Evolutionary conservation across 2,888 invertebrate species (phyloP).

Genomic region (Pegoplata infirma): DNA sequence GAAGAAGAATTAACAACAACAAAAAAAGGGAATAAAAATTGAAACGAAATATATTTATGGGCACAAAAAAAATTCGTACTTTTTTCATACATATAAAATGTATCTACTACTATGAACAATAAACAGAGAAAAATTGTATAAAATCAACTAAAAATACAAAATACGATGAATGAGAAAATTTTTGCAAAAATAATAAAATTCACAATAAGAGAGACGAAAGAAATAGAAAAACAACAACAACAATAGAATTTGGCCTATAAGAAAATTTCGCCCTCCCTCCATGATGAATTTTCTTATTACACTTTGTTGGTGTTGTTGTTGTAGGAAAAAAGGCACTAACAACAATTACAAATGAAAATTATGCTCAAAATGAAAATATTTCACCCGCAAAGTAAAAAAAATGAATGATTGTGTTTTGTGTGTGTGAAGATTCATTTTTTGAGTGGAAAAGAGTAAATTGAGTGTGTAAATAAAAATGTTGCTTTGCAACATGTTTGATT

Average conservation of each 20-base stretch:
- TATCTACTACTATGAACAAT: conserved; percentile 14
- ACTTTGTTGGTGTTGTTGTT: not conserved
- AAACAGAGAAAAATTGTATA: not conserved
- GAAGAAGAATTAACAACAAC: conserved; percentile 19
- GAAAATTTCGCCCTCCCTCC: conserved; percentile 74
- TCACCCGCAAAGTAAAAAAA: conserved; percentile 42
- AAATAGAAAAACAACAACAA: conserved; percentile 9
- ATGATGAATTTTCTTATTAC: conserved; percentile 71
- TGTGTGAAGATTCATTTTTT: not conserved
- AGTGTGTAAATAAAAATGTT: conserved; percentile 7
- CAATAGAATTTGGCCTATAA: conserved; percentile 70
- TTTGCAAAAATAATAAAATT: too few species aligned
- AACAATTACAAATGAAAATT: conserved; percentile 14
- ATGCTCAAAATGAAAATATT: conserved; percentile 61
- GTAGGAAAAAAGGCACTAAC: conserved; percentile 17
- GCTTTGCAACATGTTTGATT: conserved; percentile 36
- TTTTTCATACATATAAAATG: too few species aligned
- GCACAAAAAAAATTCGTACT: conserved; percentile 18
- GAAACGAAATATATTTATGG: conserved; percentile 32
- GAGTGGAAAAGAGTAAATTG: not conserved
- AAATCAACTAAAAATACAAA: conserved; percentile 2
- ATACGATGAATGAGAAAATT: not conserved
- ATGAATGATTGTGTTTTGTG: conserved; percentile 43
- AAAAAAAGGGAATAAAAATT: conserved; percentile 29
- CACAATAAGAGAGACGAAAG: not conserved